phyloP scores from a whole-genome alignment of 2,888 invertebrate species.

The Eupithecia vulgata region DNA sequence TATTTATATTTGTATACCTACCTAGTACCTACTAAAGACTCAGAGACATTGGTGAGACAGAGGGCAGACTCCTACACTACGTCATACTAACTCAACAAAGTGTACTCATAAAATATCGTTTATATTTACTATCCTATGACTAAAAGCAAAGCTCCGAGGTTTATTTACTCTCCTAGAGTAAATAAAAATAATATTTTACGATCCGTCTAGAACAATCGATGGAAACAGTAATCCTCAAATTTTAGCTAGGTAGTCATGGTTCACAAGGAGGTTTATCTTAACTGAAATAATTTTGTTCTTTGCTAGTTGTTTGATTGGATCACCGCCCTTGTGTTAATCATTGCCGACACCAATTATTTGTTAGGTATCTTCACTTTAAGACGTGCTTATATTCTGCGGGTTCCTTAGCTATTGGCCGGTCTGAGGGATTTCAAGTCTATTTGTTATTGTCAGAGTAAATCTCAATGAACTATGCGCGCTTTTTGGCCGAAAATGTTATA shows the following conservation, averaged over 20 bases:
- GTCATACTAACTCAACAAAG: neutral
- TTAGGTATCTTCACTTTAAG: neutral
- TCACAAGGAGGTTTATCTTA: neutral
- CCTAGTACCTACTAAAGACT: too few relatives aligned
- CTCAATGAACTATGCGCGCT: neutral
- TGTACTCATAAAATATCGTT: neutral
- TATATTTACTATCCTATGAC: neutral
- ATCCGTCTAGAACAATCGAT: neutral
- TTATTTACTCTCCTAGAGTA: neutral
- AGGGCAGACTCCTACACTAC: neutral
- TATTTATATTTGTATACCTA: too few relatives aligned
- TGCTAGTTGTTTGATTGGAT: neutral
- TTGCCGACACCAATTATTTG: neutral
- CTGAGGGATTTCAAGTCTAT: neutral
- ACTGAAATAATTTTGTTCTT: neutral
- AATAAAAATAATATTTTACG: neutral
- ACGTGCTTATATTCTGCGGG: neutral
- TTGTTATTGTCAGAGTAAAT: neutral
- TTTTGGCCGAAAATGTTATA: neutral
- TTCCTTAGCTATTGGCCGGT: neutral
- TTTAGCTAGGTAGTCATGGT: neutral
- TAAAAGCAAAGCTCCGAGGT: neutral
- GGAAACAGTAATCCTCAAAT: neutral
- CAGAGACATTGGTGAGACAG: too few relatives aligned
- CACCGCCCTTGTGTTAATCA: neutral